Evolutionary conservation across 92 coral and sea anemone species (phyloP), one percentile per base, ranked within the genome.

Genomic region (Paragorgia papillata): DNA sequence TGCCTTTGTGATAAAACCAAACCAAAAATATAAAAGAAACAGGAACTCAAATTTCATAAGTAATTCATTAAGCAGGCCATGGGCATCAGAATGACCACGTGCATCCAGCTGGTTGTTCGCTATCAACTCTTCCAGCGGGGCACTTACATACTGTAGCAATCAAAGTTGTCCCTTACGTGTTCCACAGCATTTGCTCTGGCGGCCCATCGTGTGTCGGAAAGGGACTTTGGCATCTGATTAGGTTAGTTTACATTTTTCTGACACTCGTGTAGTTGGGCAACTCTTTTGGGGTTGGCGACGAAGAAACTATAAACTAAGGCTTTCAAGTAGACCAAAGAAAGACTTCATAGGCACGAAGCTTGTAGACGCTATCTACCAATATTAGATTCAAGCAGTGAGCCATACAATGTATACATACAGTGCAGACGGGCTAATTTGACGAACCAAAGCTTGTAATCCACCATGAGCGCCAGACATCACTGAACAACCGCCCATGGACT

Each of bases 131-230:
- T 66, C 73, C 73, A 66, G 73, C 73, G 40, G 73, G 54, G 73
- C 73, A 20, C 54, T 41, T 18, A 66, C 73, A 43, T 66, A n/a
- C n/a, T n/a, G n/a, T n/a, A 66, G 33, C 73, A 66, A 21, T 66
- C 55, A 26, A 66, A 66, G 53, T 66, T 66, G 73, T 66, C 73
- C 55, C 73, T 9, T 18, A 66, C 73, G 33, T 66, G 55, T 66
- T 34, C 29, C 54, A 66, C 73, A n/a, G 73, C 73, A 43, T 24
- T 66, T 66, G 86, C 90, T 82, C 86, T 76, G 65, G 84, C 83
- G 57, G 84, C 90, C 87, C 86, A 86, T 76, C 81, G 69, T 70
- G 86, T 86, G 65, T 86, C 87, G 71, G 87, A 86, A 84, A 87
- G 79, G 81, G 88, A 79, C 85, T 87, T 80, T 84, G 85, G 88